Evolutionary conservation across 2,888 invertebrate genomes (phyloP).

Genomic region (Phortica magna): DNA sequence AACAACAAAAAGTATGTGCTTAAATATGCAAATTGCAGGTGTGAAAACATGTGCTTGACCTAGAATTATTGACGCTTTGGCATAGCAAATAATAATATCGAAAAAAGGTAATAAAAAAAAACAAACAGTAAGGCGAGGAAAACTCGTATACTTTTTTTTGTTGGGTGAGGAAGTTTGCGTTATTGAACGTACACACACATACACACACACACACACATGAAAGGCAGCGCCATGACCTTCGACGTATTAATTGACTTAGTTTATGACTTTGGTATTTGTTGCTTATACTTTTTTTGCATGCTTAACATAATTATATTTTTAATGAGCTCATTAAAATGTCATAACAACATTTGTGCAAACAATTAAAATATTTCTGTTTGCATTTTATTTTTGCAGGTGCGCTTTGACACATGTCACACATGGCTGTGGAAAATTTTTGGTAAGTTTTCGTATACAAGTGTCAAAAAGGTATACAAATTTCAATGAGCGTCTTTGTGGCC

Average conservation of each 20-base stretch:
- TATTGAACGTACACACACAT: background rate
- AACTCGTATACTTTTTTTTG: background rate
- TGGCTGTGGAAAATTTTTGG: too few species aligned
- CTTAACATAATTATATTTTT: constrained; percentile 20
- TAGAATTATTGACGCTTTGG: constrained; percentile 18
- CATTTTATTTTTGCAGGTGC: background rate
- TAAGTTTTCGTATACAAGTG: too few species aligned
- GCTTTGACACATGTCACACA: background rate
- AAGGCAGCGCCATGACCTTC: constrained; percentile 19
- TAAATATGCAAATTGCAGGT: constrained; percentile 27
- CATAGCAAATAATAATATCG: background rate
- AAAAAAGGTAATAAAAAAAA: background rate
- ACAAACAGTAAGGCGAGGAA: background rate
- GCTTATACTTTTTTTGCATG: background rate
- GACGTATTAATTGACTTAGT: constrained; percentile 21
- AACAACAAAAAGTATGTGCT: background rate
- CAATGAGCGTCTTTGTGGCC: too few species aligned
- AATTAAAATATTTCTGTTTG: background rate
- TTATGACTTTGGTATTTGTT: constrained; percentile 9
- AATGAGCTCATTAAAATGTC: constrained; percentile 30
- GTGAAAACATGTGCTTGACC: constrained; percentile 22
- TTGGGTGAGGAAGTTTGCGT: constrained; percentile 15
- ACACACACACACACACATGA: background rate
- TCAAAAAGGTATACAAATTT: too few species aligned
- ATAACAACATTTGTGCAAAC: constrained; percentile 7